These are phyloP conservation scores for Chrysolina oricalcia DNA, from an alignment of 2,888 invertebrate genomes.

Conservation along the genomic window DNA sequence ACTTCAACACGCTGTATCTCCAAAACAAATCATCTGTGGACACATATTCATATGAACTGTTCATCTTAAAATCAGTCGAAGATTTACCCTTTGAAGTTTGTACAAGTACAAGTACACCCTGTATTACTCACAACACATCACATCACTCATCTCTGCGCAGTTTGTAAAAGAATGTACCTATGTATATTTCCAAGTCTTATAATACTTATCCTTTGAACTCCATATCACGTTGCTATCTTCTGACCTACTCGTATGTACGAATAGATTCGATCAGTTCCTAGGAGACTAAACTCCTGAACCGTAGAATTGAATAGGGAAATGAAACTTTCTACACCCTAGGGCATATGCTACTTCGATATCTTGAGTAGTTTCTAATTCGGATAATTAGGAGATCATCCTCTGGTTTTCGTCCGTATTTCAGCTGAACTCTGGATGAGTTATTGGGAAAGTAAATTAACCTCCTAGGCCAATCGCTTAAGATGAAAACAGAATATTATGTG, in stretches of 20 bases:
- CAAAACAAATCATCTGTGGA: too few relatives aligned
- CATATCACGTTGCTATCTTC: too few relatives aligned
- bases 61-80: too few relatives aligned
- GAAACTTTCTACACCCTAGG: neutral
- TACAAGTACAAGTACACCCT: too few relatives aligned
- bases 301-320: constrained; percentile 7
- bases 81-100: too few relatives aligned
- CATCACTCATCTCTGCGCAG: too few relatives aligned
- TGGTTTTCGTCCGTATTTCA: constrained; percentile 1
- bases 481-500: neutral
- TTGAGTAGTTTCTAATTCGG: neutral
- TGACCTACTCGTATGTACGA: neutral
- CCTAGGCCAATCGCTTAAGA: neutral
- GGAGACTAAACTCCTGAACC: constrained; percentile 6
- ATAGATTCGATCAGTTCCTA: constrained; percentile 1
- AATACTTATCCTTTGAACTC: too few relatives aligned
- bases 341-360: neutral
- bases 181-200: too few relatives aligned
- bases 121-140: too few relatives aligned
- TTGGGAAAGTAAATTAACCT: neutral
- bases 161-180: too few relatives aligned
- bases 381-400: neutral
- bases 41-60: too few relatives aligned
- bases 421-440: neutral
- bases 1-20: too few relatives aligned